Evolutionary conservation across 37 sponge, comb jelly and placozoan genomes (phyloP).

Genomic region (Beroe forskalii): DNA sequence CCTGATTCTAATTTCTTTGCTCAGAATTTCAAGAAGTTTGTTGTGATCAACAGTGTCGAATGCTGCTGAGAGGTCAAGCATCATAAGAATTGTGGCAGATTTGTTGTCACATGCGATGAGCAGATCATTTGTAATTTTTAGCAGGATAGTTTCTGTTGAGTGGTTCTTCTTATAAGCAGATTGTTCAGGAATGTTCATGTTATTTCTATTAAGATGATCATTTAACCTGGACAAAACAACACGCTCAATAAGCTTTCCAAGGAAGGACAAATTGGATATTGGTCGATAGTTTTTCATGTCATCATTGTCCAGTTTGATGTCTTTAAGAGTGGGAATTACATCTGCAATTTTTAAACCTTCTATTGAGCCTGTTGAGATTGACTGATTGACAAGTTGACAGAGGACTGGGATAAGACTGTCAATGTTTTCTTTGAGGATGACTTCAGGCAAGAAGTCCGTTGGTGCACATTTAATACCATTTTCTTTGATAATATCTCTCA

Average conservation of each 20-base stretch:
- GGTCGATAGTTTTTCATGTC: background rate
- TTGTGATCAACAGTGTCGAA: constrained; percentile 22
- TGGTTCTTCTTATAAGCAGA: constrained; percentile 10
- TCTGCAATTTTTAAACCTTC: too few species aligned
- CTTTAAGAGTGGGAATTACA: too few species aligned
- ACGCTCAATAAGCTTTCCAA: too few species aligned
- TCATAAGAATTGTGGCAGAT: background rate
- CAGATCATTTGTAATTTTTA: background rate
- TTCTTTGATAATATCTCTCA: too few species aligned
- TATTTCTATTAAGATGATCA: background rate
- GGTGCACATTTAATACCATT: too few species aligned
- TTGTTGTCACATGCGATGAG: background rate
- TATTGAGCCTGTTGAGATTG: too few species aligned
- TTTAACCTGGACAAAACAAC: background rate
- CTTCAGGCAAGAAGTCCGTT: too few species aligned
- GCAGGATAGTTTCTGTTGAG: background rate
- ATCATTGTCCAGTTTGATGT: too few species aligned
- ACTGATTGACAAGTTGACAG: too few species aligned
- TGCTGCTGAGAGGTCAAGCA: background rate
- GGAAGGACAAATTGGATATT: background rate
- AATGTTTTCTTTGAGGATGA: too few species aligned
- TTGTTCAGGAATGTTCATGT: background rate
- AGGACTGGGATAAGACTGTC: too few species aligned
- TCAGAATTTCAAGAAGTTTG: background rate
- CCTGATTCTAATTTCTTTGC: background rate